Percentiles rank a stretch among this genome's conserved stretches.
phyloP scores from a whole-genome alignment of 1,140 invertebrate genomes.

The Diabrotica virgifera region DNA sequence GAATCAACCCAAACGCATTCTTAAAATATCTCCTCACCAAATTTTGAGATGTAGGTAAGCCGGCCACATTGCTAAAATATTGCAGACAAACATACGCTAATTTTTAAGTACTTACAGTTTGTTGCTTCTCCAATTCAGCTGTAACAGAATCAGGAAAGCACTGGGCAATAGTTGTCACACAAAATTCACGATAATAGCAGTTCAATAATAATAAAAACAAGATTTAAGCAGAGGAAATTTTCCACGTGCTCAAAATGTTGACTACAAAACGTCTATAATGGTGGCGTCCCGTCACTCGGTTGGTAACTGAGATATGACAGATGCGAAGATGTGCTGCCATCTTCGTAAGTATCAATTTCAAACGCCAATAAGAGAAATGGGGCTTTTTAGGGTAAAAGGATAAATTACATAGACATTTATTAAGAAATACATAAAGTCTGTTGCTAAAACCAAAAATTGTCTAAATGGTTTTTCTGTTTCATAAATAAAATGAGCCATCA shows the following conservation, averaged over 20 bases:
- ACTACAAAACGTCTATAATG: slow-evolving; percentile 17
- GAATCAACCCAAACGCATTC: background rate
- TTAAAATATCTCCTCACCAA: background rate
- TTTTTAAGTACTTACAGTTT: slow-evolving; percentile 27
- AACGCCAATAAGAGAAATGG: too few relatives aligned
- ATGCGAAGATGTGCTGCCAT: background rate
- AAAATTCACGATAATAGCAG: slow-evolving; percentile 13
- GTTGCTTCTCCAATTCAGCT: slow-evolving; percentile 19
- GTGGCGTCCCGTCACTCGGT: slow-evolving; percentile 20
- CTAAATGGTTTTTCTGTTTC: too few relatives aligned
- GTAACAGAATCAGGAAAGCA: slow-evolving; percentile 13
- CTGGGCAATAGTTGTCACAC: slow-evolving; percentile 19
- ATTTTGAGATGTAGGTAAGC: background rate
- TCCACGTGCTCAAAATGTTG: slow-evolving; percentile 32
- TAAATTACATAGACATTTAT: too few relatives aligned
- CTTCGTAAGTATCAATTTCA: background rate
- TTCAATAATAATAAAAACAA: slow-evolving; percentile 14
- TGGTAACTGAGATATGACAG: background rate
- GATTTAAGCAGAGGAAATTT: slow-evolving; percentile 14
- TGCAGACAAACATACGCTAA: background rate
- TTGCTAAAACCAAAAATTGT: too few relatives aligned
- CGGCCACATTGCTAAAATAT: background rate
- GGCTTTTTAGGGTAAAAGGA: too few relatives aligned
- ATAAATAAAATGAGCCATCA: too few relatives aligned
- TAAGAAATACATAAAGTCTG: too few relatives aligned